Conservation (phyloP, 2,888 invertebrate genomes). For the Dolichopus griseipennis region DNA sequence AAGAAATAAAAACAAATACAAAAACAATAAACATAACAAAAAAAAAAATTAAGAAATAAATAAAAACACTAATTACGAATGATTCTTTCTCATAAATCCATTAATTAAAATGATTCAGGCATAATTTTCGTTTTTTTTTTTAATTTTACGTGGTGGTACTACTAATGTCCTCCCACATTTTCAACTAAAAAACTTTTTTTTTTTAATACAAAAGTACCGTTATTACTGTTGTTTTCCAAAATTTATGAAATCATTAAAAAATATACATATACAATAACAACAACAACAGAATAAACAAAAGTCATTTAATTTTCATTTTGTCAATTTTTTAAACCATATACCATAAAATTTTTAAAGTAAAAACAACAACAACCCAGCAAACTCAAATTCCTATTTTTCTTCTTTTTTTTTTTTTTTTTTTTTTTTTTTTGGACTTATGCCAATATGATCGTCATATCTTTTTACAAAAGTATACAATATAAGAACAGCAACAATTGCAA, state of each 20-base stretch:
- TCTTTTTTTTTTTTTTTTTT: not conserved
- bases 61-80: not conserved
- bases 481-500: not conserved
- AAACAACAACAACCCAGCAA: not conserved
- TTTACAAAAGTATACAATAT: not conserved
- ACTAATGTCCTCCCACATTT: not conserved
- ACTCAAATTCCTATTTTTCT: not conserved
- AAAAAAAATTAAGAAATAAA: not conserved
- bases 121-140: not conserved
- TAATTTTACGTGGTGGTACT: not conserved
- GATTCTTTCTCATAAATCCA: not conserved
- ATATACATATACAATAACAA: too few species aligned
- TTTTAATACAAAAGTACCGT: not conserved
- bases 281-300: not conserved
- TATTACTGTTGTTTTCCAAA: not conserved
- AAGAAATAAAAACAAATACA: not conserved
- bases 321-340: not conserved
- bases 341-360: not conserved
- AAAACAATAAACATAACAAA: too few species aligned
- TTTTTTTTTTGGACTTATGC: not conserved
- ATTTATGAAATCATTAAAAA: conserved; percentile 2
- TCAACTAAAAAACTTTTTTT: too few species aligned
- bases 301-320: not conserved
- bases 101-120: conserved; percentile 5
- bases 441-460: not conserved